phyloP scores from a whole-genome alignment of 2,888 invertebrate genomes.

The Pandemis cinnamomeana region DNA sequence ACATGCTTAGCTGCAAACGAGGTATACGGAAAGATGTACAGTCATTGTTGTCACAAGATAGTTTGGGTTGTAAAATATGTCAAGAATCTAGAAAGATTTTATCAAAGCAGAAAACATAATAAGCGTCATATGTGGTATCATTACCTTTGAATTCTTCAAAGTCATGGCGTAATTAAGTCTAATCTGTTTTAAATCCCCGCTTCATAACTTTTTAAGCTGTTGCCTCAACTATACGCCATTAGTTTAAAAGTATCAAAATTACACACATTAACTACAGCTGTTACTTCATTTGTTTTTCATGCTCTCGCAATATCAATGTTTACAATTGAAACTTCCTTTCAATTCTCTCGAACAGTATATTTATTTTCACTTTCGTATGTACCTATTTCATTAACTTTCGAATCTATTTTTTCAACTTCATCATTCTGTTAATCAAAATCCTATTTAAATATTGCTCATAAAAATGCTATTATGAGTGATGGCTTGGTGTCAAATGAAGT shows the following conservation, averaged over 20 bases:
- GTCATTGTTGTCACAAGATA: slow-evolving; percentile 29
- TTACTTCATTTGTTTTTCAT: slow-evolving; percentile 1
- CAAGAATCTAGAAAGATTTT: slow-evolving; percentile 17
- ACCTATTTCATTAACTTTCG: slow-evolving; percentile 30
- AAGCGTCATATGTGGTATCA: background rate
- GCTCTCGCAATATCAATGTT: slow-evolving; percentile 9
- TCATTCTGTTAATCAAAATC: slow-evolving; percentile 23
- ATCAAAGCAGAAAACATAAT: slow-evolving; percentile 3
- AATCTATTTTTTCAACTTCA: slow-evolving; percentile 18
- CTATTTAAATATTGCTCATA: slow-evolving; percentile 17
- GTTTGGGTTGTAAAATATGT: slow-evolving; percentile 11
- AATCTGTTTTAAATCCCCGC: background rate
- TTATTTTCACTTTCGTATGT: slow-evolving; percentile 28
- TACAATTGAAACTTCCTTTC: slow-evolving; percentile 12
- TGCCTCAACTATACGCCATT: slow-evolving; percentile 10
- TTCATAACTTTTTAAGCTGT: slow-evolving; percentile 16
- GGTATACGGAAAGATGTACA: slow-evolving; percentile 23
- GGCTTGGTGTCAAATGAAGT: background rate
- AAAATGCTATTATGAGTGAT: background rate
- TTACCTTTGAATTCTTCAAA: slow-evolving; percentile 10
- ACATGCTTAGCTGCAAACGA: slow-evolving; percentile 1
- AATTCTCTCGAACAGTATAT: slow-evolving; percentile 5
- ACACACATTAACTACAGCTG: slow-evolving; percentile 16
- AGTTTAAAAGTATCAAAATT: slow-evolving; percentile 32
- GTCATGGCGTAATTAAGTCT: slow-evolving; percentile 13